Evolutionary conservation across 2,888 invertebrate species (phyloP).

Genomic region (Conchocele bisecta): DNA sequence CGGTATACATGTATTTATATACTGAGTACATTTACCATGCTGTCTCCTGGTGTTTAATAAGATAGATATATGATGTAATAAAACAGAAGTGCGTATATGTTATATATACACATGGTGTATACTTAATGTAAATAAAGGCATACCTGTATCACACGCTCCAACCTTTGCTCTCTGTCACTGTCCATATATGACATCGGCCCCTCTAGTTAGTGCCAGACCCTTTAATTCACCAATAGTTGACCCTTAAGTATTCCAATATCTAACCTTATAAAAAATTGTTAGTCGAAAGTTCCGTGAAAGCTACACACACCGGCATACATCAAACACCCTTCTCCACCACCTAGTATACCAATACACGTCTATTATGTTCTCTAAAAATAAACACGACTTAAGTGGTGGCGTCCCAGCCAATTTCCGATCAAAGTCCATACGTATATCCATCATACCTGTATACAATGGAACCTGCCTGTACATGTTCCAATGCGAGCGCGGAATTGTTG

Average conservation of each 20-base stretch:
- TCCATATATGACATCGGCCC: slow-evolving; percentile 66
- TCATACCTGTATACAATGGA: slow-evolving; percentile 28
- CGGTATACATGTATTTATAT: too few species aligned
- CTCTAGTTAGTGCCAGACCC: background rate
- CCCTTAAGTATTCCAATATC: too few species aligned
- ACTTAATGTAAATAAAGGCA: slow-evolving; percentile 29
- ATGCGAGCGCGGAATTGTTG: slow-evolving; percentile 20
- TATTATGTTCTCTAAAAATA: slow-evolving; percentile 27
- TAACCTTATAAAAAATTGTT: too few species aligned
- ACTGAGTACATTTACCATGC: too few species aligned
- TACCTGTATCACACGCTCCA: slow-evolving; percentile 79
- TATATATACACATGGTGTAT: background rate
- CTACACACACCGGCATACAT: too few species aligned
- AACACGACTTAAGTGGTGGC: slow-evolving; percentile 15
- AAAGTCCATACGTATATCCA: too few species aligned
- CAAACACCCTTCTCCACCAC: slow-evolving; percentile 22
- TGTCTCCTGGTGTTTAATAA: too few species aligned
- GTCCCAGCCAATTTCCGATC: slow-evolving; percentile 25
- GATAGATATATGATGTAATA: too few species aligned
- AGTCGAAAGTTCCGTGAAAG: too few species aligned
- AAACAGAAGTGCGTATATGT: too few species aligned
- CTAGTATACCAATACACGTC: slow-evolving; percentile 34
- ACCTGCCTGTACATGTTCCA: slow-evolving; percentile 25
- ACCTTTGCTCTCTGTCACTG: slow-evolving; percentile 72
- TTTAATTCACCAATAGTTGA: too few species aligned